phyloP scores from a whole-genome alignment of 2,888 invertebrate species.

The Iphiclides podalirius region DNA sequence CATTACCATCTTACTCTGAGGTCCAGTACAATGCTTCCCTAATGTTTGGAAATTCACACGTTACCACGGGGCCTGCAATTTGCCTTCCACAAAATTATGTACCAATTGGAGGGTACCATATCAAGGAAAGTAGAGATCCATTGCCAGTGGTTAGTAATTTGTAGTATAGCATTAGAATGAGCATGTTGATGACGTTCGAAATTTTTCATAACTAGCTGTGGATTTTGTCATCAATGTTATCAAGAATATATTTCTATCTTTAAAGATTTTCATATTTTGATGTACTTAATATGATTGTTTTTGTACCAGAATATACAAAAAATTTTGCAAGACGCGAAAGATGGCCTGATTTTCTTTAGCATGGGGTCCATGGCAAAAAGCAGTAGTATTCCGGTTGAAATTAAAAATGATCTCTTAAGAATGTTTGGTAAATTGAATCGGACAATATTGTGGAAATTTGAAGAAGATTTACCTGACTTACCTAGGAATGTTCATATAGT shows the following conservation, averaged over 20 bases:
- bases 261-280: too few species aligned
- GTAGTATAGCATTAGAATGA: too few species aligned
- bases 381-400: slow-evolving; percentile 46
- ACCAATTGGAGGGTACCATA: slow-evolving; percentile 54
- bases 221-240: too few species aligned
- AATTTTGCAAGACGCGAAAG: slow-evolving; percentile 54
- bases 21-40: slow-evolving; percentile 48
- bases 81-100: slow-evolving; percentile 51
- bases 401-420: slow-evolving; percentile 47
- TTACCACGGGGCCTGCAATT: slow-evolving; percentile 39
- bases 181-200: too few species aligned
- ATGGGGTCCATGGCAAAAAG: slow-evolving; percentile 66
- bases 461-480: slow-evolving; percentile 36
- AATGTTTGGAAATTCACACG: slow-evolving; percentile 52
- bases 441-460: slow-evolving; percentile 63
- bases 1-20: slow-evolving; percentile 40
- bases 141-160: slow-evolving; percentile 34
- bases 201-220: too few species aligned
- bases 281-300: too few species aligned
- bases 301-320: slow-evolving; percentile 22
- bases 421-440: slow-evolving; percentile 64
- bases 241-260: too few species aligned
- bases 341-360: slow-evolving; percentile 73
- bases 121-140: slow-evolving; percentile 42
- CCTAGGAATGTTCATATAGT: slow-evolving; percentile 47